Base-by-base conservation (phyloP, 37 sponge, comb jelly and placozoan species). In the Haliclona indistincta region DNA sequence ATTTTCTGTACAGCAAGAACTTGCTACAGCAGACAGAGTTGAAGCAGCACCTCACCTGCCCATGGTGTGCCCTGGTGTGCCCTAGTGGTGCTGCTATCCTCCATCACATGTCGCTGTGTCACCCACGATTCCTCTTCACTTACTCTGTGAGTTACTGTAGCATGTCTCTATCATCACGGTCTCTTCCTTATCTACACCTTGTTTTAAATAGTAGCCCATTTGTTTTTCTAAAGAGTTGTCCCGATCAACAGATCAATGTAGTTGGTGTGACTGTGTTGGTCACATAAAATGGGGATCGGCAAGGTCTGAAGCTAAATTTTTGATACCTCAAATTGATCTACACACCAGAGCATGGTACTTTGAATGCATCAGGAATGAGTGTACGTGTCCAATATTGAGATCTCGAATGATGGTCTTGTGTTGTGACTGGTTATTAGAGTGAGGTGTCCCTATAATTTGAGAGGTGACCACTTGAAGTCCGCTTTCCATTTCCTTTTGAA, bases 1-100 rank as follows among this genome's bases (percentile, higher is more conserved):
- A 92, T 82, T 97, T 93, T 56, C 64, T 90, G 10, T 97, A 97
- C 71, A 54, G 66, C 43, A 82, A 79, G 25, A 86, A 88, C 77
- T 68, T 49, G 30, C 47, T 67, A 28, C 97, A 93, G 69, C 94
- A 97, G 71, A 97, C 97, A 0, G 91, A 93, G 65, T 63, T 56
- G 23, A 42, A 73, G 19, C 43, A 63, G 13, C 64, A 73, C 39
- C 51, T 85, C 66, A 40, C 17, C 32, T 97, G 97, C 69, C 97
- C 97, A 0, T 91, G 91, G 87, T 97, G 97, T 56, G 39, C 40
- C 23, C 60, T 91, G 17, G 35, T 64, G 32, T 97, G 94, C 38
- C 36, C 39, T 36, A 55, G 60, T 38, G 62, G 86, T 33, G 89
- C 84, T 65, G 30, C 67, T 44, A 74, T 96, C 0, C 72, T 96